Evolutionary conservation across 2,888 invertebrate species (phyloP), one percentile per base, ranked within the genome.

Genomic region (Xanthia togata): DNA sequence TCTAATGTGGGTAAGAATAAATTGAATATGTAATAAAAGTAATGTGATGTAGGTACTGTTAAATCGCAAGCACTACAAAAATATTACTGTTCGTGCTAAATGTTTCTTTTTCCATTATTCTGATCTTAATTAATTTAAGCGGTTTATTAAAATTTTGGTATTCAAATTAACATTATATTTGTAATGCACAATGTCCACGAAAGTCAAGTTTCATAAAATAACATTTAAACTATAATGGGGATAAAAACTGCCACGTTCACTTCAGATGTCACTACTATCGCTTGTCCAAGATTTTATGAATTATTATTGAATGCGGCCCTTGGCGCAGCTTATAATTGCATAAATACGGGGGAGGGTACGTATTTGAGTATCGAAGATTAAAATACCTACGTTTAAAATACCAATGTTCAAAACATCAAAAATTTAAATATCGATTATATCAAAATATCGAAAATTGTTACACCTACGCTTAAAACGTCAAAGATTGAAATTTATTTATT

Each of bases 1-100:
- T 74, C 12, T 74, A 44, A 50, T 31, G 73, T 23, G 23, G 17
- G 47, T 73, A 38, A 5, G 23, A 75, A 67, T 41, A 31, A 67
- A 59, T 50, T 59, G 8, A 50, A 57, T 76, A n/a, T 12, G 20
- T 64, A 20, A 31, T 41, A 44, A 55, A 44, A 12, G 11, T 14
- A 11, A 41, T 53, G 31, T 55, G 2, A 17, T 53, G 41, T 70
- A n/a, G n/a, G n/a, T n/a, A 53, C 6, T 23, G 9, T 57, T 47
- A 23, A 12, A 17, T 35, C 2, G n/a, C 1, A 60, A n/a, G 12
- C 17, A 26, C 4, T 47, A 35, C 14, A 50, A 26, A n/a, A 5
- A 4, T 47, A 12, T 6, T 17, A 73, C 17, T 47, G 5, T 50
- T 20, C 8, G 8, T 8, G 11, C 3, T 55, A 55, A 12, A 53